Evolutionary conservation across 2,113 vertebrate genomes (phyloP).

Genomic region (Lophochroa leadbeateri): DNA sequence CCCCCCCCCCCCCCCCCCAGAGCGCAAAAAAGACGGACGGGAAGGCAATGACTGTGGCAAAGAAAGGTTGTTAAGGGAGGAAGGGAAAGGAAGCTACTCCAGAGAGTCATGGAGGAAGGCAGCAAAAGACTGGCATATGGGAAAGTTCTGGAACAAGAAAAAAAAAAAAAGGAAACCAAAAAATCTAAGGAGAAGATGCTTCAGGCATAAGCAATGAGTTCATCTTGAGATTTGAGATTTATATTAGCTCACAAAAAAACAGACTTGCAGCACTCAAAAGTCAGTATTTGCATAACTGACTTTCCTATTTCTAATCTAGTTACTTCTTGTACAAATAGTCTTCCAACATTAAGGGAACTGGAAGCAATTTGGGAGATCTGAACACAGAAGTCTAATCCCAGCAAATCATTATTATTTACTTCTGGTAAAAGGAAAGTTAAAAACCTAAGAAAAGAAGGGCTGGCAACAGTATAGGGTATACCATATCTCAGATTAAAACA

Average conservation of each 20-base stretch:
- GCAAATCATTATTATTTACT: background rate
- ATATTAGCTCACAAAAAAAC: background rate
- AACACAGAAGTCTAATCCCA: background rate
- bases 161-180: background rate
- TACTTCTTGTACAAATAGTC: background rate
- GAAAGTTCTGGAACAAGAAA: background rate
- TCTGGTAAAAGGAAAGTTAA: background rate
- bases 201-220: background rate
- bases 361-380: background rate
- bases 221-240: background rate
- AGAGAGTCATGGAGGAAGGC: rapidly evolving
- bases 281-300: background rate
- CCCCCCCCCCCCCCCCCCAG: too few species aligned
- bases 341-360: background rate
- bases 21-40: background rate
- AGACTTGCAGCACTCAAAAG: background rate
- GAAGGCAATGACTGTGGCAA: background rate
- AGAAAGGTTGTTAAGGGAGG: background rate
- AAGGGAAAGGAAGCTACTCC: background rate
- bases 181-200: background rate
- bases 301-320: background rate
- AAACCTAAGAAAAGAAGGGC: background rate
- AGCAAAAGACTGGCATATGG: background rate
- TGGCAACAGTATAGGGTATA: background rate
- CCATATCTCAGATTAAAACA: background rate